Evolutionary conservation across 2,113 vertebrate species (phyloP).

Genomic region (Jacana jacana): DNA sequence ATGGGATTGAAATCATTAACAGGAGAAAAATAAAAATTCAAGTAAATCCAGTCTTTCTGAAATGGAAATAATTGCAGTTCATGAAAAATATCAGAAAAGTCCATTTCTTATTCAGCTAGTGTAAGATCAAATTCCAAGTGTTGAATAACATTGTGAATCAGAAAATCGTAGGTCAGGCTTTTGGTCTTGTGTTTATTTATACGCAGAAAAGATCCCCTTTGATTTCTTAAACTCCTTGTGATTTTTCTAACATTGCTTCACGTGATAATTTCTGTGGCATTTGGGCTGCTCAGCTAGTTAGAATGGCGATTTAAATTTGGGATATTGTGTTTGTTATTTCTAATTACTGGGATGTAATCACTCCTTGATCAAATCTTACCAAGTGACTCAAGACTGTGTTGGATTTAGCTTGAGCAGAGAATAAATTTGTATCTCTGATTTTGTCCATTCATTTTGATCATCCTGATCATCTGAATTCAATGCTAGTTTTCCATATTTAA

Average conservation of each 20-base stretch:
- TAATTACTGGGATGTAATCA: neutral
- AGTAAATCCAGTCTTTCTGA: neutral
- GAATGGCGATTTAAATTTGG: neutral
- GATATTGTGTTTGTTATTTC: neutral
- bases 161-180: neutral
- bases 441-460: neutral
- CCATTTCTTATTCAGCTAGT: neutral
- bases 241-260: neutral
- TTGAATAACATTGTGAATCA: neutral
- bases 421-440: neutral
- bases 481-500: neutral
- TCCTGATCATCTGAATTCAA: neutral
- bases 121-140: neutral
- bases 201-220: neutral
- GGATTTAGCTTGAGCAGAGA: neutral
- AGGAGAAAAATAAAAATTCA: neutral
- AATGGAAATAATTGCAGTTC: neutral
- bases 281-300: neutral
- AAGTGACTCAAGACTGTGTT: neutral
- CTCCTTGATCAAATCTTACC: neutral
- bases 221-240: neutral
- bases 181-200: neutral
- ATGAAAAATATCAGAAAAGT: neutral
- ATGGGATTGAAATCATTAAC: neutral
- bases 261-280: neutral